A percentile compares a stretch with the other conserved stretches of the same genome.
phyloP scores from a whole-genome alignment of 1,140 invertebrate genomes.

The Trichomalopsis sarcophagae region DNA sequence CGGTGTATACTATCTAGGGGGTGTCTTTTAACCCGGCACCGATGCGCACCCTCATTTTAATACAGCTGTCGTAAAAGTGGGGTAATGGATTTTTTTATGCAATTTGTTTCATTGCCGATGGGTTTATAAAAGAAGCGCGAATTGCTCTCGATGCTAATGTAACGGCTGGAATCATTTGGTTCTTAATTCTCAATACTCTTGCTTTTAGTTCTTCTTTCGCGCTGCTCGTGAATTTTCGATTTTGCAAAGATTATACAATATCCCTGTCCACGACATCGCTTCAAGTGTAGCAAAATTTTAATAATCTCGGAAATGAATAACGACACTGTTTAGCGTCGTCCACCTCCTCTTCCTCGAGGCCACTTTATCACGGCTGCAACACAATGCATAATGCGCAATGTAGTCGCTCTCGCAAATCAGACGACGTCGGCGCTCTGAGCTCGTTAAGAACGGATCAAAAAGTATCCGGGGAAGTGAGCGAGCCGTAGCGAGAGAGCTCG shows the following conservation, averaged over 20 bases:
- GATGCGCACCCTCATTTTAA: no score
- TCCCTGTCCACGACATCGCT: no score
- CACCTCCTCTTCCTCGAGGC: neutral
- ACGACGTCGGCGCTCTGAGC: neutral
- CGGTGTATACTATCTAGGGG: no score
- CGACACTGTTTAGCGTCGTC: neutral
- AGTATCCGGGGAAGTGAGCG: neutral
- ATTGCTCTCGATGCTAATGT: no score
- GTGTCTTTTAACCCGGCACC: no score
- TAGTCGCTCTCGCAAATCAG: neutral
- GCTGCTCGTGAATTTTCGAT: no score
- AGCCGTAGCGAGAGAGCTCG: neutral
- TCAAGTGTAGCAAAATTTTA: neutral
- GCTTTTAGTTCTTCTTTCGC: no score
- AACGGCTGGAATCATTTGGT: no score
- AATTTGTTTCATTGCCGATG: no score
- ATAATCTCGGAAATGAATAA: neutral
- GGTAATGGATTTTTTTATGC: neutral
- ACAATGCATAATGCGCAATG: neutral
- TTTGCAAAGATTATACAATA: no score
- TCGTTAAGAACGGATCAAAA: conserved; percentile 31
- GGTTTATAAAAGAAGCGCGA: no score
- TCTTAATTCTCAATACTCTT: no score
- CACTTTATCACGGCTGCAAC: neutral
- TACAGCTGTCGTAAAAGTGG: neutral